These are phyloP conservation scores for Hydropsyche betteni DNA, from an alignment of 2,888 invertebrate genomes.

Conservation along the genomic window DNA sequence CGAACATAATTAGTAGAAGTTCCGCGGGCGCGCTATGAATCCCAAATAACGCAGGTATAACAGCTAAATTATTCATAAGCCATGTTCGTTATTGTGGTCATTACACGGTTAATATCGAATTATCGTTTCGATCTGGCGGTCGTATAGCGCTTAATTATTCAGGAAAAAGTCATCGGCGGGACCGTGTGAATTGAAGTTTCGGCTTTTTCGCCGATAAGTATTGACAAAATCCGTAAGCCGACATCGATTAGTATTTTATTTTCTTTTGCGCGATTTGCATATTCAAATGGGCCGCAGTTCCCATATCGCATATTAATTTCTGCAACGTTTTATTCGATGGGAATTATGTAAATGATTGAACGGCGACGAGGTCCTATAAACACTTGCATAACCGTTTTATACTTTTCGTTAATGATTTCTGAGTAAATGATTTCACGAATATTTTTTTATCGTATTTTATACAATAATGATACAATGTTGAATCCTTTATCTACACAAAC, in stretches of 20 bases:
- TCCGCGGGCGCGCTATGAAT: slow-evolving; percentile 25
- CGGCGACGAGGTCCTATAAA: background rate
- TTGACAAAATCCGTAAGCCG: slow-evolving; percentile 7
- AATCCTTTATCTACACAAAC: too few species aligned
- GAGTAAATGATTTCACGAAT: background rate
- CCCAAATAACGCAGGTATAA: slow-evolving; percentile 18
- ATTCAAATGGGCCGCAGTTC: background rate
- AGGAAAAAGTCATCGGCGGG: background rate
- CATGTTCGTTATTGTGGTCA: slow-evolving; percentile 12
- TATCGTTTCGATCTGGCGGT: slow-evolving; percentile 24
- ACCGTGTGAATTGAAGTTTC: slow-evolving; percentile 20
- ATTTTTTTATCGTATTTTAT: background rate
- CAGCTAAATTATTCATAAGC: slow-evolving; percentile 29
- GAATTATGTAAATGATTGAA: background rate
- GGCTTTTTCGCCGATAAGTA: background rate
- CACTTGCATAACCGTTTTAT: background rate
- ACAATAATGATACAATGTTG: too few species aligned
- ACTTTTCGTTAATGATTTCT: too few species aligned
- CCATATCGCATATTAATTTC: background rate
- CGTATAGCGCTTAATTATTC: slow-evolving; percentile 8
- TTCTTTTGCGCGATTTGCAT: background rate
- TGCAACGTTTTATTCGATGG: too few species aligned
- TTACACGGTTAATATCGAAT: slow-evolving; percentile 29
- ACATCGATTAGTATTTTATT: slow-evolving; percentile 11
- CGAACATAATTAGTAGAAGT: slow-evolving; percentile 17